Evolutionary conservation across 30 jellyfish, hydroid and myxozoan genomes (phyloP).

Genomic region (Turritopsis rubra): DNA sequence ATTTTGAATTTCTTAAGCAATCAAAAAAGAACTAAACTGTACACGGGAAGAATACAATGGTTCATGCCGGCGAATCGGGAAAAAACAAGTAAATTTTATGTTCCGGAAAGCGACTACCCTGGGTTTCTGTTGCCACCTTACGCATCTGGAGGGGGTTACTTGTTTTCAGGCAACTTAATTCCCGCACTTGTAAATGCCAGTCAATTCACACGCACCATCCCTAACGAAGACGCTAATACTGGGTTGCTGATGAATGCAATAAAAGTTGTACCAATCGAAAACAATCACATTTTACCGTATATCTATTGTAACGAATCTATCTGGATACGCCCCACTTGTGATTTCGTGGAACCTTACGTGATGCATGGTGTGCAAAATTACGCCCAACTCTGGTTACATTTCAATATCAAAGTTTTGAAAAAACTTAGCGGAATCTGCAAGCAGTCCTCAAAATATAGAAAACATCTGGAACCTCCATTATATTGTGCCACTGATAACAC

Average conservation of each 20-base stretch:
- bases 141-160: conserved; percentile 51
- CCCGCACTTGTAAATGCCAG: conserved; percentile 25
- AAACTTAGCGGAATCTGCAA: conserved; percentile 11
- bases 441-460: conserved; percentile 6
- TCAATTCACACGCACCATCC: neutral
- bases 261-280: neutral
- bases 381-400: conserved; percentile 32
- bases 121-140: conserved; percentile 25
- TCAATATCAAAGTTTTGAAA: conserved; percentile 3
- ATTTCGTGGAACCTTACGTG: conserved; percentile 26
- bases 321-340: conserved; percentile 35
- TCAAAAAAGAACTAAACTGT: neutral
- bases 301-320: conserved; percentile 26
- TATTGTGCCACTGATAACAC: conserved; percentile 32
- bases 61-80: conserved; percentile 49
- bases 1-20: neutral
- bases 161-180: conserved; percentile 27
- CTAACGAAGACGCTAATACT: conserved; percentile 45
- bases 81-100: conserved; percentile 22
- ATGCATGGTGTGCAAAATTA: conserved; percentile 38
- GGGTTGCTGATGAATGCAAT: conserved; percentile 31
- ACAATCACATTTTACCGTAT: conserved; percentile 33
- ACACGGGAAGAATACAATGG: conserved; percentile 47
- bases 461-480: conserved; percentile 21
- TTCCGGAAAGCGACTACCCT: conserved; percentile 10